These are phyloP conservation scores for Poecilia velifera DNA, from an alignment of 2,797 vertebrate genomes.

Conservation along the genomic window DNA sequence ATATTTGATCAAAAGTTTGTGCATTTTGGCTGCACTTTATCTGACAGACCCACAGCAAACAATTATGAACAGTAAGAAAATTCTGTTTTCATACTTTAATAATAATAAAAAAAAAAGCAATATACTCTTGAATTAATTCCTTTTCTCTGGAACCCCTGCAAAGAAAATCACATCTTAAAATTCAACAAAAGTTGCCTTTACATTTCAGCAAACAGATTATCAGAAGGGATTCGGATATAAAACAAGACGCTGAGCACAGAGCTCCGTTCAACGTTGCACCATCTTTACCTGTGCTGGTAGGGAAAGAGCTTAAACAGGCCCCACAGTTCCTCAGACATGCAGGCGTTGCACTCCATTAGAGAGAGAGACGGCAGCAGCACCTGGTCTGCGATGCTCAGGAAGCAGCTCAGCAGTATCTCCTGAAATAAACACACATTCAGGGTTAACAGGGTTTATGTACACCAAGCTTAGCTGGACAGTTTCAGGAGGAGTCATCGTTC, in stretches of 20 bases:
- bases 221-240: background rate
- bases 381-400: conserved; percentile 96
- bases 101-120: background rate
- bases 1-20: background rate
- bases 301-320: conserved; percentile 98
- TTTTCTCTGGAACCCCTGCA: background rate
- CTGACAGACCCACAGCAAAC: background rate
- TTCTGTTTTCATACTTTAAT: background rate
- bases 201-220: background rate
- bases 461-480: background rate
- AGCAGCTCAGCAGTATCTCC: conserved; percentile 95
- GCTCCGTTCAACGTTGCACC: background rate
- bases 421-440: conserved; percentile 57
- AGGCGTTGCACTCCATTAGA: conserved; percentile 98
- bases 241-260: background rate
- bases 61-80: background rate
- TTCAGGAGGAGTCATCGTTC: background rate
- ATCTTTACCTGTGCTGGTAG: conserved; percentile 93
- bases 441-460: background rate
- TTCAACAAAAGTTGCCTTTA: background rate
- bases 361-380: conserved; percentile 96
- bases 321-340: conserved; percentile 99
- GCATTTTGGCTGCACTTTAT: background rate
- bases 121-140: background rate
- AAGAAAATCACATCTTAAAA: background rate